These are phyloP conservation scores for Triplophysa rosa DNA, from an alignment of 2,113 vertebrate genomes.

Conservation along the genomic window DNA sequence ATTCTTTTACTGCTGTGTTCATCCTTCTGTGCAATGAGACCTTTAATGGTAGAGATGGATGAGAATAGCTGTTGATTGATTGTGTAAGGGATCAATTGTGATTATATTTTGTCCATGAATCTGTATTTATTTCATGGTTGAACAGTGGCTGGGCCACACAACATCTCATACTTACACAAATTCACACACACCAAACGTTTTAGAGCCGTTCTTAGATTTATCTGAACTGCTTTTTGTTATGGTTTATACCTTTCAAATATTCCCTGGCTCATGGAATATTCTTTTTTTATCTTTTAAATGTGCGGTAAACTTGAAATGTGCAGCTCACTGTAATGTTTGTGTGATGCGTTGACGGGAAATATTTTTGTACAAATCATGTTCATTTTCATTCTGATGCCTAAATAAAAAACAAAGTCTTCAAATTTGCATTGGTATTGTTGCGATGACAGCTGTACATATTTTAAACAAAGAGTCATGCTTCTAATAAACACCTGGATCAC, in stretches of 20 bases:
- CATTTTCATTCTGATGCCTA: conserved; percentile 32
- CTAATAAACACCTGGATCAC: too few species aligned
- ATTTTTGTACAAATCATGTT: conserved; percentile 47
- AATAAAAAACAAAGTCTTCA: conserved; percentile 33
- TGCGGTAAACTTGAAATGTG: conserved; percentile 35
- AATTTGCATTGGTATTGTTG: not conserved
- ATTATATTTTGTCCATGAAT: conserved; percentile 33
- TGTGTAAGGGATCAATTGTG: conserved; percentile 61
- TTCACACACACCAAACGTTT: conserved; percentile 7
- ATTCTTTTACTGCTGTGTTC: conserved; percentile 72
- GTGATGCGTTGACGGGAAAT: not conserved
- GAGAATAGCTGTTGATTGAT: conserved; percentile 64
- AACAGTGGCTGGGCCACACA: conserved; percentile 76
- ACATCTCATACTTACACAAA: conserved; percentile 13
- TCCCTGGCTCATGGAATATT: conserved; percentile 23
- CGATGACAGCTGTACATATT: too few species aligned
- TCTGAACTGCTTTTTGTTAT: conserved; percentile 25
- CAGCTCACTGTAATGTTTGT: conserved; percentile 38
- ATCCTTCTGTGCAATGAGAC: conserved; percentile 72
- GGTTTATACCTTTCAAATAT: conserved; percentile 38
- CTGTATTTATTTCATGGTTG: conserved; percentile 77
- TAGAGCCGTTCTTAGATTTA: conserved; percentile 18
- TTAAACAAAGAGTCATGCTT: not conserved
- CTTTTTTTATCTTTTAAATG: conserved; percentile 47
- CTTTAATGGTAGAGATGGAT: conserved; percentile 56